These are phyloP conservation scores for Mugil cephalus DNA, from an alignment of 2,113 vertebrate genomes.

Conservation along the genomic window DNA sequence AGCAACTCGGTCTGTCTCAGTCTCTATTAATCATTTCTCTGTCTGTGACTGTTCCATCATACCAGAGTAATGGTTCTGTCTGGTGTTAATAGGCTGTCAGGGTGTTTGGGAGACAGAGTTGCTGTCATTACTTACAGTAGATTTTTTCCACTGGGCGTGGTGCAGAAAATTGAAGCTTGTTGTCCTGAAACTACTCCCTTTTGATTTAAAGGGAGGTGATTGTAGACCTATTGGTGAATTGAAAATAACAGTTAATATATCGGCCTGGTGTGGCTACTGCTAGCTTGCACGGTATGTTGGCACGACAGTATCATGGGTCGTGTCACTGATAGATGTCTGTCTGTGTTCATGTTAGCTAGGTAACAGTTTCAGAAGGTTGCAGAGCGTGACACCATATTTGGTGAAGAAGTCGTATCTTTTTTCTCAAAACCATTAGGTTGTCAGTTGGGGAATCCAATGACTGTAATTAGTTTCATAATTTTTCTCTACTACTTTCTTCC, in stretches of 20 bases:
- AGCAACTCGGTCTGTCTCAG: slow-evolving; percentile 12
- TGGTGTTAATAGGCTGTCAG: slow-evolving; percentile 43
- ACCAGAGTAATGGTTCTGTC: slow-evolving; percentile 44
- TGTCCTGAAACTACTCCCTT: background rate
- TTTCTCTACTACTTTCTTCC: background rate
- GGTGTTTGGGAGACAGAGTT: slow-evolving; percentile 34
- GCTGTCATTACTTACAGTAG: slow-evolving; percentile 16
- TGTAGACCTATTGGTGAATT: background rate
- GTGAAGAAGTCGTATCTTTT: background rate
- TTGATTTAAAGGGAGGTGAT: slow-evolving; percentile 1
- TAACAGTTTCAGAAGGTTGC: background rate
- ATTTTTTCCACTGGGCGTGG: slow-evolving; percentile 22
- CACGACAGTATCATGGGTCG: background rate
- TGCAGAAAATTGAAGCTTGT: slow-evolving; percentile 35
- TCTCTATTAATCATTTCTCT: slow-evolving; percentile 32
- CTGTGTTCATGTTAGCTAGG: too few species aligned
- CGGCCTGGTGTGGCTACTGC: background rate
- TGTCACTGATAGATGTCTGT: too few species aligned
- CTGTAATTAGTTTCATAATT: too few species aligned
- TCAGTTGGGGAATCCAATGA: too few species aligned
- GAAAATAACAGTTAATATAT: background rate
- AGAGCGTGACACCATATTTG: background rate
- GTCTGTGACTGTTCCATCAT: slow-evolving; percentile 35
- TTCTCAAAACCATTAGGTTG: too few species aligned
- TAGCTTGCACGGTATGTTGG: background rate